Evolutionary conservation across 2,797 vertebrate genomes (phyloP).

Genomic region (Propithecus deckenii): DNA sequence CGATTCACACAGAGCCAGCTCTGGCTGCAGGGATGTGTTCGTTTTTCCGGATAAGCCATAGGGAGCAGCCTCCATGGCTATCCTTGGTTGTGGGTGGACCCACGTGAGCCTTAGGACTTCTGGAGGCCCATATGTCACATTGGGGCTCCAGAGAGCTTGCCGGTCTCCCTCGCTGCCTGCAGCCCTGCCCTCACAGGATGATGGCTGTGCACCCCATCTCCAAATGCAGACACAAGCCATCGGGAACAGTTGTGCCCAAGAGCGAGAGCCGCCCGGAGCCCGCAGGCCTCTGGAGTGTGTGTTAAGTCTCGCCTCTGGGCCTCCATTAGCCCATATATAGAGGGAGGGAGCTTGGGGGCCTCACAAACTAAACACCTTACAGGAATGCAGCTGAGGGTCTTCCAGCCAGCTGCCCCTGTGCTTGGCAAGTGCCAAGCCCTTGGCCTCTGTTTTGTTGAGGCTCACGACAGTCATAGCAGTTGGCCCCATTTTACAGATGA

Average conservation of each 20-base stretch:
- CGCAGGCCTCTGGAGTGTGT: neutral
- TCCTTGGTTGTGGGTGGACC: neutral
- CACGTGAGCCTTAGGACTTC: neutral
- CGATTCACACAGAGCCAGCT: no score
- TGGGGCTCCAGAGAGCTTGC: no score
- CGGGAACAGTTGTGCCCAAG: no score
- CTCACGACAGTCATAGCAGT: neutral
- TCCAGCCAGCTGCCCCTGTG: neutral
- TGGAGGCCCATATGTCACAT: neutral
- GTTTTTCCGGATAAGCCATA: neutral
- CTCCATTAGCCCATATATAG: neutral
- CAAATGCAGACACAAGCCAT: neutral
- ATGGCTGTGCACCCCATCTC: neutral
- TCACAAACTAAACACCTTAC: neutral
- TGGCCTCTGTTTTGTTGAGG: neutral
- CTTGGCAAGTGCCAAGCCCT: neutral
- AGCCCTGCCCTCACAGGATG: neutral
- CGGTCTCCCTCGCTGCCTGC: no score
- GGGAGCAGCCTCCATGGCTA: neutral
- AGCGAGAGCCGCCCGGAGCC: neutral
- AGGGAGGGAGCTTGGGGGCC: neutral
- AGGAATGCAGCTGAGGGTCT: neutral
- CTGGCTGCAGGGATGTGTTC: neutral
- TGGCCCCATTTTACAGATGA: neutral
- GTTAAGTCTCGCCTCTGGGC: neutral